A percentile compares a stretch with the other conserved stretches of the same genome.
phyloP scores from a whole-genome alignment of 2,888 invertebrate species.

The Plusia festucae region DNA sequence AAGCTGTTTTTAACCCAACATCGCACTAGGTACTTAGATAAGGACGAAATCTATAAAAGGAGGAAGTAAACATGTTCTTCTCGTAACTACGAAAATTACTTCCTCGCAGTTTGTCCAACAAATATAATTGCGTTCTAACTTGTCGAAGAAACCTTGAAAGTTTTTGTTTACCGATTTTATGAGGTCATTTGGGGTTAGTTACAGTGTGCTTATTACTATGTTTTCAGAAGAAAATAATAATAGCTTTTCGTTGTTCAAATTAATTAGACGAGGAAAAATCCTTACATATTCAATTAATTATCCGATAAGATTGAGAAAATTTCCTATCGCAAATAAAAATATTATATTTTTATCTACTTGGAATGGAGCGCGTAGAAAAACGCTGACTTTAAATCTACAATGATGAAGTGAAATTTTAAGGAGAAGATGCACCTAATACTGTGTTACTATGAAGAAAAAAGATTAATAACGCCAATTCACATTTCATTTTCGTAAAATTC shows the following conservation, averaged over 20 bases:
- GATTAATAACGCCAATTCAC: conserved; percentile 13
- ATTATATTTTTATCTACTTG: no score
- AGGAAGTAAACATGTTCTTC: conserved; percentile 19
- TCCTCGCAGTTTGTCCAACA: conserved; percentile 32
- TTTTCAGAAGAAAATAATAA: neutral
- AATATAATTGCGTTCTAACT: conserved; percentile 55
- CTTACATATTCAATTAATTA: neutral
- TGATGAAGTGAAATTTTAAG: neutral
- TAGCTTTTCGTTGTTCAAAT: neutral
- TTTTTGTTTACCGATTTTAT: conserved; percentile 48
- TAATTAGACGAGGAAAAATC: neutral
- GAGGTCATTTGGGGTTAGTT: conserved; percentile 18
- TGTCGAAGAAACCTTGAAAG: conserved; percentile 32
- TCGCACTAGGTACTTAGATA: neutral
- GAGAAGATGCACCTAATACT: neutral
- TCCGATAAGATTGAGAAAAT: no score
- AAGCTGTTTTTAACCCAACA: no score
- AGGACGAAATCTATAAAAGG: neutral
- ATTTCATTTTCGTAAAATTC: conserved; percentile 21
- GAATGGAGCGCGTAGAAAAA: no score
- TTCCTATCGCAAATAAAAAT: no score
- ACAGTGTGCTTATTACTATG: neutral
- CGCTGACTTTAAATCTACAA: no score
- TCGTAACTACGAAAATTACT: conserved; percentile 29
- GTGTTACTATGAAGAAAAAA: conserved; percentile 4